Evolutionary conservation across 2,888 invertebrate genomes (phyloP).

Genomic region (Enchytraeus crypticus): DNA sequence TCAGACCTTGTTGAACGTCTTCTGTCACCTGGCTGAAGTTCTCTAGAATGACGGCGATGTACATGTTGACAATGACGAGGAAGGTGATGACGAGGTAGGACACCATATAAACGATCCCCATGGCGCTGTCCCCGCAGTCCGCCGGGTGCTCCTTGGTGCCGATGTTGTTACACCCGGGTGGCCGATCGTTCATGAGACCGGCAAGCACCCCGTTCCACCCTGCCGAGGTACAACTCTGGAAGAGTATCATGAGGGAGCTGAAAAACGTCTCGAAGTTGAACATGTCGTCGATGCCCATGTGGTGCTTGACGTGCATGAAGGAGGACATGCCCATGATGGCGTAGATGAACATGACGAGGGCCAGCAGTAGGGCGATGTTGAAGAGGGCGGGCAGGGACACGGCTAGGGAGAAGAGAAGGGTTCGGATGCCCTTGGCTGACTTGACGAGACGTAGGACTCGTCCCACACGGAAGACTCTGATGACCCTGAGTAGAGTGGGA

Average conservation of each 20-base stretch:
- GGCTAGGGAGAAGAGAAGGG: no score
- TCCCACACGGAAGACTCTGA: constrained; percentile 95
- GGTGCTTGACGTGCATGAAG: constrained; percentile 94
- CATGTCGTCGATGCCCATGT: no score
- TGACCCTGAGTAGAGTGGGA: constrained; percentile 91
- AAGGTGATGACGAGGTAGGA: constrained; percentile 96
- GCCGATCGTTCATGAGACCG: constrained; percentile 74
- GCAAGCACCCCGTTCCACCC: constrained; percentile 86
- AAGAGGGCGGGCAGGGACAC: no score
- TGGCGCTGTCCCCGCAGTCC: constrained; percentile 84
- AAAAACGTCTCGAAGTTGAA: constrained; percentile 97
- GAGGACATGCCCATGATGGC: constrained; percentile 99
- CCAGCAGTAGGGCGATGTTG: constrained; percentile 85
- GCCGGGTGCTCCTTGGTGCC: constrained; percentile 20
- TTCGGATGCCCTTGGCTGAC: constrained; percentile 96
- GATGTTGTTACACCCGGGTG: constrained; percentile 5
- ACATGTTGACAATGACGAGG: constrained; percentile 90
- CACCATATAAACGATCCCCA: constrained; percentile 87
- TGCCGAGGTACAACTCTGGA: constrained; percentile 98
- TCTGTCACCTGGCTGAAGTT: constrained; percentile 96
- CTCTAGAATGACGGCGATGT: constrained; percentile 96
- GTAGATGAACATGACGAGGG: constrained; percentile 98
- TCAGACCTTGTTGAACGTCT: no score
- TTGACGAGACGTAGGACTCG: constrained; percentile 93
- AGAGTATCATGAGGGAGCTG: constrained; percentile 93